A percentile compares a stretch with the other conserved stretches of the same genome.
These are phyloP conservation scores for human DNA, from an alignment of 2,113 vertebrate species.

Conservation along the genomic window GRCh38 chr18:64484501-64485000, in stretches of 20 bases:
- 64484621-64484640: neutral
- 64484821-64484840: slow-evolving; percentile 3
- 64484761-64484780: neutral
- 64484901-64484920: slow-evolving; percentile 62
- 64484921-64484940: neutral
- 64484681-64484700: neutral
- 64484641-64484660: neutral
- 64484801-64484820: neutral
- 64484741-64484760: neutral
- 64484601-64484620: too few species aligned
- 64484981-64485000: slow-evolving; percentile 14
- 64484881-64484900: neutral
- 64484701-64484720: neutral
- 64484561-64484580: neutral
- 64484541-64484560: neutral
- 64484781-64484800: neutral
- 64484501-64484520: neutral
- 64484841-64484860: neutral
- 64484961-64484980: slow-evolving; percentile 50
- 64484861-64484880: neutral
- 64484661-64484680: neutral
- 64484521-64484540: neutral
- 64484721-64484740: neutral
- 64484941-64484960: slow-evolving; percentile 43
- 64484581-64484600: neutral